phyloP scores from a whole-genome alignment of 2,113 vertebrate genomes.

The Muntiacus reevesi region DNA sequence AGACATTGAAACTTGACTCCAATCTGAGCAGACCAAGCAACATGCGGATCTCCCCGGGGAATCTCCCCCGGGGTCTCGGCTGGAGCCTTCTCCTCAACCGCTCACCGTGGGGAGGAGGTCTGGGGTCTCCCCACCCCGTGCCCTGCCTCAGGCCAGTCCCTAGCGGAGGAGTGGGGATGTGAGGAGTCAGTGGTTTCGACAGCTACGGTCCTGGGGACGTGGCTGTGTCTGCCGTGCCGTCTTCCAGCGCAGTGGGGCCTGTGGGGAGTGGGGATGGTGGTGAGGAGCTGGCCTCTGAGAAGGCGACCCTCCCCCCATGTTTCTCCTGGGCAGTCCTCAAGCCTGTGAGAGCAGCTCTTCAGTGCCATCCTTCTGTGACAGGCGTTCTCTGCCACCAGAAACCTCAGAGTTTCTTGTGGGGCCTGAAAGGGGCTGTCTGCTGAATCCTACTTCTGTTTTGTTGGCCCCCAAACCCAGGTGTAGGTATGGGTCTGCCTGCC shows the following conservation, averaged over 20 bases:
- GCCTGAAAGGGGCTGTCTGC: background rate
- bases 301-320: background rate
- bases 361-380: background rate
- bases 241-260: slow-evolving; percentile 45
- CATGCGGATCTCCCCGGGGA: background rate
- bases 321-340: background rate
- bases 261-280: background rate
- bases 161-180: background rate
- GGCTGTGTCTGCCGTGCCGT: background rate
- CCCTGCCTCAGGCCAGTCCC: slow-evolving; percentile 8
- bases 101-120: background rate
- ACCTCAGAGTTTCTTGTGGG: background rate
- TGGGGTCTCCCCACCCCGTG: background rate
- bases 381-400: background rate
- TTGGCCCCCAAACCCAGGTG: background rate
- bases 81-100: background rate
- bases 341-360: background rate
- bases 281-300: background rate
- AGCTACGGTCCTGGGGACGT: background rate
- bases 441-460: background rate
- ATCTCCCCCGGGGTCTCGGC: background rate
- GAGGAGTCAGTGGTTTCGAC: background rate
- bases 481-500: background rate
- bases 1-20: slow-evolving; percentile 13
- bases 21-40: slow-evolving; percentile 28